Percentiles rank a stretch among this genome's conserved stretches.
These are phyloP conservation scores for Drosophila rhopaloa DNA, from an alignment of 1,140 invertebrate genomes.

Conservation along the genomic window DNA sequence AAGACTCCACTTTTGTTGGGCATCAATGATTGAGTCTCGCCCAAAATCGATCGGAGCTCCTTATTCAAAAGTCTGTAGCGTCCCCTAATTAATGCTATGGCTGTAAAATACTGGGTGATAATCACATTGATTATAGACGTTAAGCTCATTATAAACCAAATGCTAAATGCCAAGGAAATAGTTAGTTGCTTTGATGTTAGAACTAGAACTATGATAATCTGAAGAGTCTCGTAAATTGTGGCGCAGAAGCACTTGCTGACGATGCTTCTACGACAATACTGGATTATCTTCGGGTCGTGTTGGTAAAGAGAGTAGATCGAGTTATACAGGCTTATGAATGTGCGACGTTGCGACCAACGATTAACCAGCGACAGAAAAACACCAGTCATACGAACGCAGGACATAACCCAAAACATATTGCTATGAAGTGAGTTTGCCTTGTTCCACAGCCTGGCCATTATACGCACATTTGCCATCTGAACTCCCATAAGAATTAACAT, in stretches of 20 bases:
- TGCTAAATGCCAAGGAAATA: neutral
- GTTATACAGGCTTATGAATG: conserved; percentile 20
- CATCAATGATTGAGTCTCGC: conserved; percentile 9
- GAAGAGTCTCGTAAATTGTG: conserved; percentile 10
- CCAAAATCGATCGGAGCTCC: conserved; percentile 24
- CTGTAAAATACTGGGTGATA: conserved; percentile 41
- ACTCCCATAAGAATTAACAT: conserved; percentile 1
- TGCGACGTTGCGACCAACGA: conserved; percentile 44
- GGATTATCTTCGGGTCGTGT: conserved; percentile 22
- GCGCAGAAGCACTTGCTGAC: conserved; percentile 18
- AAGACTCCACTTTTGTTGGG: conserved; percentile 21
- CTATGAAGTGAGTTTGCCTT: conserved; percentile 2
- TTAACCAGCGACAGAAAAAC: conserved; percentile 15
- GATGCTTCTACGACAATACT: conserved; percentile 30
- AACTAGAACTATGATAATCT: neutral
- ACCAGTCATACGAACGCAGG: conserved; percentile 10
- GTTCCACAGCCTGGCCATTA: neutral
- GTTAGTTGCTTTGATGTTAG: neutral
- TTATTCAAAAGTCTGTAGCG: conserved; percentile 40
- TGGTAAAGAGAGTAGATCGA: conserved; percentile 9
- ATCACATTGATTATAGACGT: conserved; percentile 40
- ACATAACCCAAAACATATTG: conserved; percentile 15
- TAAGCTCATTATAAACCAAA: conserved; percentile 2
- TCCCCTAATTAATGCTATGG: conserved; percentile 23
- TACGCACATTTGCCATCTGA: neutral